phyloP scores from a whole-genome alignment of 2,113 vertebrate species.

The Oreochromis tanganicae region DNA sequence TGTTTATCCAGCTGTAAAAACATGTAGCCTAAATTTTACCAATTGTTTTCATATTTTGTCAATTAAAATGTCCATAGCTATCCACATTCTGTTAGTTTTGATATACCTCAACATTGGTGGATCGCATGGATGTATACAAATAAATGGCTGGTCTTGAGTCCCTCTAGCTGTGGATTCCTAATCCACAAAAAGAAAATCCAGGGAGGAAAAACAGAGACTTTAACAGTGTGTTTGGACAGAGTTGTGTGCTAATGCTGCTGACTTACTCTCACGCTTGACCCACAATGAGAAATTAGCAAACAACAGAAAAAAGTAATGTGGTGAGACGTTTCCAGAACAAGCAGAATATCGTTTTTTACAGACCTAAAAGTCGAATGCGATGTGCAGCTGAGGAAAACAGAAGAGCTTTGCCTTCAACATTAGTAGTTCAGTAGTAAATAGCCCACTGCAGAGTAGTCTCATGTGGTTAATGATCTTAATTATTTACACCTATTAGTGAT shows the following conservation, averaged over 20 bases:
- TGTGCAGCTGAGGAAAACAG: neutral
- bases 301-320: fast-evolving
- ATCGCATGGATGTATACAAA: neutral
- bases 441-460: neutral
- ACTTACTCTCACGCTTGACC: neutral
- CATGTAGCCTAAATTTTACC: fast-evolving
- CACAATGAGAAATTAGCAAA: neutral
- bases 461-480: neutral
- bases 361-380: fast-evolving
- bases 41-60: fast-evolving
- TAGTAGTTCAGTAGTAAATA: neutral
- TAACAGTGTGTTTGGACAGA: neutral
- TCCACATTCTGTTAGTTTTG: neutral
- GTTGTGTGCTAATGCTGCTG: neutral
- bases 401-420: neutral
- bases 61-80: neutral
- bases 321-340: neutral
- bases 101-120: neutral
- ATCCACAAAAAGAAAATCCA: neutral
- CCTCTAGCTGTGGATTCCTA: neutral
- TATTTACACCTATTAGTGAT: neutral
- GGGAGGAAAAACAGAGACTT: neutral
- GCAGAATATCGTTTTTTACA: neutral
- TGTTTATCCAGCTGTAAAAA: neutral
- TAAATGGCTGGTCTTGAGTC: fast-evolving